Evolutionary conservation across 2,113 vertebrate genomes (phyloP), one percentile per base, ranked within the genome.

Genomic region (Bufo bufo): DNA sequence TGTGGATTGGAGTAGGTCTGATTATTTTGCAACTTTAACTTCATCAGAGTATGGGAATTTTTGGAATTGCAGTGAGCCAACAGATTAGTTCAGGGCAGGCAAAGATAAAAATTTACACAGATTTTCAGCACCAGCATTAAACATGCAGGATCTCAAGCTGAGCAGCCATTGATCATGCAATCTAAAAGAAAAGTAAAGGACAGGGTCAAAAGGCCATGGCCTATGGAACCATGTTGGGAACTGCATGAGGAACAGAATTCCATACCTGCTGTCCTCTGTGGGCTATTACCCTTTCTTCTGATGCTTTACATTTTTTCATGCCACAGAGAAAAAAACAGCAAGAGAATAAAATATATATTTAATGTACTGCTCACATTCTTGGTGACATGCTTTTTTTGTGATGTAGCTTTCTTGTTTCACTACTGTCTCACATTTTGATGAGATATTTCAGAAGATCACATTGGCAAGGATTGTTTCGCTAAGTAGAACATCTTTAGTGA

Each of bases 51-150:
- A 45, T 72, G 23, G 69, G 33, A 33, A 72, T 72, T 72, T 33
- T 72, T 72, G 23, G 69, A 45, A 72, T 45, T 4, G 16, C 45
- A 43, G 12, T 43, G 16, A 72, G 69, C 69, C 69, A 72, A 43
- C 12, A 72, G 69, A 72, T 72, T 72, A 72, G 69, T 45, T 72
- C 69, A 79, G 77, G 23, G 50, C 50, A 56, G 77, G 20, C 54
- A 56, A 12, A 56, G 50, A 56, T 23, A 79, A 79, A 56, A 79
- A 79, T 79, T 56, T n/a, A 79, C 77, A 79, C n/a, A n/a, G 54
- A 54, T 58, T 52, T 23, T 79, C 9, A 79, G 13, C 77, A 56
- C 13, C 52, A 79, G 77, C n/a, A 79, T n/a, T 23, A 20, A 56
- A 79, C 54, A 79, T 56, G 23, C 52, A 56, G 20, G 10, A 50